Percentiles rank a stretch among this genome's conserved stretches.
Conservation (phyloP, 2,113 vertebrate species). For the Heteronetta atricapilla region DNA sequence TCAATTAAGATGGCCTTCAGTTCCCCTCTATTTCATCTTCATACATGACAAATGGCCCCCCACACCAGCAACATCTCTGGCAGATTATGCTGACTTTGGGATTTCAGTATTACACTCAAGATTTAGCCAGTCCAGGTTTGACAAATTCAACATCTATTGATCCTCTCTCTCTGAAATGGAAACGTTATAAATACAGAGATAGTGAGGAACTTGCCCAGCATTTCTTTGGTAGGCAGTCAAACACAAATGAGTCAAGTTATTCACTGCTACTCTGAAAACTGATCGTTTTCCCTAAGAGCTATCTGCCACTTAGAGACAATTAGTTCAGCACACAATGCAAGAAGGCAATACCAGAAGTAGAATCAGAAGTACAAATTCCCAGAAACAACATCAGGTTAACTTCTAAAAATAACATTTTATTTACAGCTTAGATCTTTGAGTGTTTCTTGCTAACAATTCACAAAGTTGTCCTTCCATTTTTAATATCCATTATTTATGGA, state of each 20-base stretch:
- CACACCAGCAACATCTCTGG: not conserved
- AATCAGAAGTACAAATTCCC: not conserved
- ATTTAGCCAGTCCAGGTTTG: not conserved
- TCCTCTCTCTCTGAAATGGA: not conserved
- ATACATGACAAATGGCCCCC: not conserved
- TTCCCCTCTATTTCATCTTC: not conserved
- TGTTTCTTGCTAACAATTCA: not conserved
- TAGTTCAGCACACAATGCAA: not conserved
- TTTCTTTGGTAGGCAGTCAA: not conserved
- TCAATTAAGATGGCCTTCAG: not conserved
- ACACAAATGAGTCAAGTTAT: not conserved
- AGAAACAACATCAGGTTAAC: constrained; percentile 14
- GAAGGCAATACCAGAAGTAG: not conserved
- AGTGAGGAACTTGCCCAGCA: not conserved
- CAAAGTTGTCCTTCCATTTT: constrained; percentile 1
- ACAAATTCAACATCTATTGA: not conserved
- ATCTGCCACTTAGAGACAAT: not conserved
- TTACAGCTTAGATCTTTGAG: not conserved
- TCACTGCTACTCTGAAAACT: not conserved
- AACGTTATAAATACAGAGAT: not conserved
- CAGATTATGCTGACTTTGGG: not conserved
- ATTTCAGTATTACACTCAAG: not conserved
- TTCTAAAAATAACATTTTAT: constrained; percentile 9
- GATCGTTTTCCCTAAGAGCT: not conserved
- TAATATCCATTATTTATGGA: constrained; percentile 37